Evolutionary conservation across 2,888 invertebrate species (phyloP), one percentile per base, ranked within the genome.

Genomic region (Asteroscopus sphinx): DNA sequence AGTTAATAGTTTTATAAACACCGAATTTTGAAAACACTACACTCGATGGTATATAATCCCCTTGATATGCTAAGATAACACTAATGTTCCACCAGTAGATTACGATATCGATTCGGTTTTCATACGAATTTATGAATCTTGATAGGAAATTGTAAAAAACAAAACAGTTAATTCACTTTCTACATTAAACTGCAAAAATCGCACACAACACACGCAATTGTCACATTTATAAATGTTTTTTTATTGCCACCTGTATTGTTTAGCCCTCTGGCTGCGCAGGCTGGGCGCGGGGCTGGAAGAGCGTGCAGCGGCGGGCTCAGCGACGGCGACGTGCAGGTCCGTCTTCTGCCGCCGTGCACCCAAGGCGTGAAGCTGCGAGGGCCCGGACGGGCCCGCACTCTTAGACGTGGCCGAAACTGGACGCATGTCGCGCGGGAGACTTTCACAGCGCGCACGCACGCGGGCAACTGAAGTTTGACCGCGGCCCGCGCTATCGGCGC

Each of bases 281-380:
- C 95, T 95, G 69, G 95, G 94, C 9, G 93, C 92, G 8, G 93
- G 94, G 76, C 93, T 93, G 66, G 83, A 82, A 28, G 92, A 91
- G 56, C 93, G 88, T 13, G 80, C 85, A 57, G 86, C 77, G 11
- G 86, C 76, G 42, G 93, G 90, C 59, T 92, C 94, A 1, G 92
- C 91, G 52, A 94, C 94, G 1, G 92, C 91, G 57, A 94, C 93
- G 73, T 93, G 94, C 12, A 93, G 88, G 85, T 94, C 94, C 12
- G 94, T 94, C 84, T 95, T 92, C 91, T 96, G 86, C 90, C 97
- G 65, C 75, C 95, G 70, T 89, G 96, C 85, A 92, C 96, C 81
- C 76, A 92, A 80, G 39, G 77, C 54, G 39, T 54, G 73, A 57
- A 74, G 76, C 63, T 75, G 75, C 60, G 76, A 73, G 54, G 80